These are phyloP conservation scores for Coccyzus lansbergi DNA, from an alignment of 2,797 vertebrate species.

Conservation along the genomic window DNA sequence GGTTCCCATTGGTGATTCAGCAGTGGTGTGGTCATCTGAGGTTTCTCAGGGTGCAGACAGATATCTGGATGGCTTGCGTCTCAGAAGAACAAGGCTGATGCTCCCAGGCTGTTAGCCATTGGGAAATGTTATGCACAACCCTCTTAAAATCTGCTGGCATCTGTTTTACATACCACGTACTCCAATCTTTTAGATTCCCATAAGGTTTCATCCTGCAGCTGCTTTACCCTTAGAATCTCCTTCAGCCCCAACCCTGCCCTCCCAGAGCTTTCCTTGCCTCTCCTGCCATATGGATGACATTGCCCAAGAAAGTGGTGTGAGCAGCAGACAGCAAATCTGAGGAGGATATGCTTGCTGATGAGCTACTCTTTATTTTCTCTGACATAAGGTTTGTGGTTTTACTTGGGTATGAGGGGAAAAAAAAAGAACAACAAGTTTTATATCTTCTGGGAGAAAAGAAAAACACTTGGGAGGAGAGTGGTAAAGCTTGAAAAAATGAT, in stretches of 20 bases:
- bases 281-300: not conserved
- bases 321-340: not conserved
- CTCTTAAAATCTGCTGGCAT: slow-evolving; percentile 31
- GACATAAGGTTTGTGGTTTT: not conserved
- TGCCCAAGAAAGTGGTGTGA: not conserved
- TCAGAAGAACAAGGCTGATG: not conserved
- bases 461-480: not conserved
- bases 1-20: not conserved
- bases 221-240: slow-evolving; percentile 5
- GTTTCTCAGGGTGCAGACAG: not conserved
- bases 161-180: slow-evolving; percentile 5
- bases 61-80: not conserved
- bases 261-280: not conserved
- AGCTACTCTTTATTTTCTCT: not conserved
- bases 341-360: not conserved
- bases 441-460: not conserved
- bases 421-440: fast-evolving
- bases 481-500: not conserved
- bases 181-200: not conserved
- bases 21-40: not conserved
- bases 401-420: not conserved
- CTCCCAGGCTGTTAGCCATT: slow-evolving; percentile 15
- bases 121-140: slow-evolving; percentile 3
- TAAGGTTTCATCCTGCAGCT: slow-evolving; percentile 38
- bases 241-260: not conserved